These are phyloP conservation scores for Onychomys leucogaster DNA, from an alignment of 2,797 vertebrate genomes.

Conservation along the genomic window DNA sequence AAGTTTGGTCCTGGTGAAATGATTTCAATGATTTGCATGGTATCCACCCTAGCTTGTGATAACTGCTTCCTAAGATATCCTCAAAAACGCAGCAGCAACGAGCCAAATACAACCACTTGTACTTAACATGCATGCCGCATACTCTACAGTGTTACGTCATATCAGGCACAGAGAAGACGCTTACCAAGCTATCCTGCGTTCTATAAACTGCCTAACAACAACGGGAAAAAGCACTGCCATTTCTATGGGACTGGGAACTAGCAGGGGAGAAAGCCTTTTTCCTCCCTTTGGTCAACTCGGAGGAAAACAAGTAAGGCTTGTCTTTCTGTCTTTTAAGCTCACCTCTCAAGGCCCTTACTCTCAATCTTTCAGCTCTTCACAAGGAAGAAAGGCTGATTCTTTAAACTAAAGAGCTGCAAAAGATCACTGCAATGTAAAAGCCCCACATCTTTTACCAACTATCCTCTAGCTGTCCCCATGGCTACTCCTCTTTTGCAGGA, in stretches of 20 bases:
- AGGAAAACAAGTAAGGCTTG: conserved; percentile 74
- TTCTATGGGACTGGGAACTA: conserved; percentile 70
- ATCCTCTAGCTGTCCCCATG: conserved; percentile 72
- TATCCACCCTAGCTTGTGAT: conserved; percentile 66
- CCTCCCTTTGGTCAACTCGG: conserved; percentile 70
- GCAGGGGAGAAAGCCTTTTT: conserved; percentile 65
- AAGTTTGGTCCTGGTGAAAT: conserved; percentile 69
- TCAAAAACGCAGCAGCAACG: conserved; percentile 77
- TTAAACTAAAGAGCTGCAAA: conserved; percentile 78
- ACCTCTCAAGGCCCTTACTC: conserved; percentile 71
- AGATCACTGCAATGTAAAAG: conserved; percentile 74
- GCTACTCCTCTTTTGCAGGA: conserved; percentile 45
- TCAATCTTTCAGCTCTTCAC: conserved; percentile 68
- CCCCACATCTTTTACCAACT: conserved; percentile 64
- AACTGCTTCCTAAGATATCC: conserved; percentile 81
- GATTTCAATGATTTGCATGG: conserved; percentile 64
- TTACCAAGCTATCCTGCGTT: conserved; percentile 83
- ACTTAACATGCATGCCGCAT: conserved; percentile 83
- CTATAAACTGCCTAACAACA: conserved; percentile 84
- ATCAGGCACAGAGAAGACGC: conserved; percentile 81
- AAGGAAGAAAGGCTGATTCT: conserved; percentile 73
- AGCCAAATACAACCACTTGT: conserved; percentile 80
- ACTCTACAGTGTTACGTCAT: conserved; percentile 82
- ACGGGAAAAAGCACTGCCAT: conserved; percentile 77
- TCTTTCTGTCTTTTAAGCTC: conserved; percentile 67